A percentile compares a stretch with the other conserved stretches of the same genome.
phyloP scores from a whole-genome alignment of 1,140 invertebrate genomes.

The Paraescarpia echinospica region DNA sequence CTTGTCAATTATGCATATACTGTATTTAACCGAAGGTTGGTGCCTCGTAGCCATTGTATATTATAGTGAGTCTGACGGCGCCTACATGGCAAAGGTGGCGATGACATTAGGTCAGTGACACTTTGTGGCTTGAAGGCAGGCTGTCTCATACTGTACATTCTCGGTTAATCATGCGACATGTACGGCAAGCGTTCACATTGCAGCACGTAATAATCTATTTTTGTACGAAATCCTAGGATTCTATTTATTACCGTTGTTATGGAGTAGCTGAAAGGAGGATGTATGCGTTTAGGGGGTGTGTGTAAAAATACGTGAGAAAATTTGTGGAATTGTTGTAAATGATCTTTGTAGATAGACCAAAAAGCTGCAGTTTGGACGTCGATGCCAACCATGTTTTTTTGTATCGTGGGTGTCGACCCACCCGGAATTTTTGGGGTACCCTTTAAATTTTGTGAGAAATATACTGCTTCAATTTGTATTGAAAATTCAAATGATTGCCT shows the following conservation, averaged over 20 bases:
- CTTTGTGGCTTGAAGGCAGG: not conserved
- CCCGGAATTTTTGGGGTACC: not conserved
- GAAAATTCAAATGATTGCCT: not conserved
- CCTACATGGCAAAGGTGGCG: not conserved
- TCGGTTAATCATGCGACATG: not conserved
- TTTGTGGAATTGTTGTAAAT: not conserved
- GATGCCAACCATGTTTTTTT: not conserved
- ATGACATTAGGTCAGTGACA: not conserved
- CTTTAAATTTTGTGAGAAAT: not conserved
- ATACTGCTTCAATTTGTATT: not conserved
- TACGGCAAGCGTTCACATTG: not conserved
- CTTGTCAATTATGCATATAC: not conserved
- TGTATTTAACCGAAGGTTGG: not conserved
- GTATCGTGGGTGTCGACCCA: not conserved
- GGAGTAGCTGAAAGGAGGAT: not conserved
- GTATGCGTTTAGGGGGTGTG: not conserved
- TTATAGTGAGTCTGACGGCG: not conserved
- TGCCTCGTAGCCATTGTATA: not conserved
- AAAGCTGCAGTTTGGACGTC: slow-evolving; percentile 3
- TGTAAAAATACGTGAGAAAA: not conserved
- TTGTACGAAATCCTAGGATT: not conserved
- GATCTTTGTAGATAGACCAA: not conserved
- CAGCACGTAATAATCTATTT: slow-evolving; percentile 1
- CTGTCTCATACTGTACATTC: not conserved
- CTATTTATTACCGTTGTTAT: slow-evolving; percentile 6